Evolutionary conservation across 37 sponge, comb jelly and placozoan species (phyloP).

Genomic region (Crambe crambe): DNA sequence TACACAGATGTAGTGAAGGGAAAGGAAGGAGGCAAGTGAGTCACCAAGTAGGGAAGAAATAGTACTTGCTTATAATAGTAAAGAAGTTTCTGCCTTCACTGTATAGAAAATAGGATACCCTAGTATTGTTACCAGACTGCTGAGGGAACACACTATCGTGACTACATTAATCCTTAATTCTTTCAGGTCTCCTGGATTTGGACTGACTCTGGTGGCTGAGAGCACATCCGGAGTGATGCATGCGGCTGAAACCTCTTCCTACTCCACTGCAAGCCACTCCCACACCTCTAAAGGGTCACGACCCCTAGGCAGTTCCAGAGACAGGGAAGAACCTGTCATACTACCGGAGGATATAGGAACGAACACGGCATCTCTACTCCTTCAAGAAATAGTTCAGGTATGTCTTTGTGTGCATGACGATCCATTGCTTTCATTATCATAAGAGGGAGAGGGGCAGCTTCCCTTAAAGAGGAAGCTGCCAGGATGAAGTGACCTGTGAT

Average conservation of each 20-base stretch:
- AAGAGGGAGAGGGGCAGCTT: too few species aligned
- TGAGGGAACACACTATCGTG: too few species aligned
- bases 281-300: background rate
- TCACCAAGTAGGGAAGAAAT: background rate
- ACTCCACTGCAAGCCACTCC: background rate
- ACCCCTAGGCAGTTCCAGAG: background rate
- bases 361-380: constrained; percentile 49
- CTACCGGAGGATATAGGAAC: constrained; percentile 94
- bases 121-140: too few species aligned
- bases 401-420: background rate
- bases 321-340: background rate
- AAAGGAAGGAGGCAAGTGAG: constrained; percentile 79
- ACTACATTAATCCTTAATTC: too few species aligned
- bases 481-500: too few species aligned
- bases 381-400: constrained; percentile 83
- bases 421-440: too few species aligned
- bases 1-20: constrained; percentile 83
- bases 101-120: too few species aligned
- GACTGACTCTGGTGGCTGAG: constrained; percentile 83
- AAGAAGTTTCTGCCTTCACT: background rate
- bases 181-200: constrained; percentile 85
- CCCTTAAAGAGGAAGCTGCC: too few species aligned
- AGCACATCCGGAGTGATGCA: constrained; percentile 77
- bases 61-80: background rate
- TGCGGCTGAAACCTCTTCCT: constrained; percentile 55